Base-by-base conservation (phyloP, 2,113 vertebrate genomes). In the Lichenostomus cassidix region DNA sequence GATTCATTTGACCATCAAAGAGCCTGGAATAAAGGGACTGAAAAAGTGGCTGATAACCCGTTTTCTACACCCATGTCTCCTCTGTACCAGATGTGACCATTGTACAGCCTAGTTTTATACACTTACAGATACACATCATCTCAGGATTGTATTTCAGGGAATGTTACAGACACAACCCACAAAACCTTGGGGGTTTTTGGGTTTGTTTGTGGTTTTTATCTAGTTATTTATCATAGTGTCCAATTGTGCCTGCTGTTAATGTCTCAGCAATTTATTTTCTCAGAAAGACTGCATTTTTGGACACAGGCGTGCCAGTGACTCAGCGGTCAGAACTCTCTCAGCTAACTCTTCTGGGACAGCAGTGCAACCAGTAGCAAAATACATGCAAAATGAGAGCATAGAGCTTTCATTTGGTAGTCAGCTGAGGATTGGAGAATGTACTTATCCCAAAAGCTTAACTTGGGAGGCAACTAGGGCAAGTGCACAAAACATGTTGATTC, bases 101-200 rank as follows among this genome's bases (percentile, higher is more conserved):
- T 41, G 16, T 31, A 31, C 50, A 63, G 21, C 22, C 39, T 25
- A 14, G 9, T 65, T 89, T 90, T 82, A 28, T 13, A n/a, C 29
- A 19, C 12, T 29, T 24, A 20, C 13, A 29, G 10, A 20, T 9
- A 23, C 5, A 21, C 11, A 25, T 68, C 13, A n/a, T n/a, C 29
- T 94, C 35, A 76, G 55, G 14, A 50, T 0, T 47, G 12, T 15
- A 59, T 24, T 69, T 77, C 18, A 55, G 53, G 3, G 2, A 49
- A 56, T 31, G 22, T n/a, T 63, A n/a, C 1, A 33, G 56, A 59
- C 15, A 37, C 10, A 77, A 46, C 15, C 4, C 47, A 68, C 1
- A 1, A 55, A 90, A 27, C 10, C 22, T 16, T 15, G 23, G 5
- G 9, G 3, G 0, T 8, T 18, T 42, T 55, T 17, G 63, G 1